Base-by-base conservation (phyloP, 2,888 invertebrate species). In the Epinotia nisella region DNA sequence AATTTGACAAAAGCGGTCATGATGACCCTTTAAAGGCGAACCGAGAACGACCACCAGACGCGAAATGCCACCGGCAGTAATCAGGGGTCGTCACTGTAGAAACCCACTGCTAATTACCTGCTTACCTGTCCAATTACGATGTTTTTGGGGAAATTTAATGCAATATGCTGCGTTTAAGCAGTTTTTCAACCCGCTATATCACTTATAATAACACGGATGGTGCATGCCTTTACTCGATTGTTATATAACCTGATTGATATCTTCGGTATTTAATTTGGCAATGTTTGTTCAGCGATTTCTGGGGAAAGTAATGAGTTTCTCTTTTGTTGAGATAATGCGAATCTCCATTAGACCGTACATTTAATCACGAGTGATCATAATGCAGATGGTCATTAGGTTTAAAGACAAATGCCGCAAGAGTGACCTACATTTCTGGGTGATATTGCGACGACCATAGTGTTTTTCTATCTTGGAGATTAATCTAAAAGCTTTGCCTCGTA, bases 231-330 rank as follows among this genome's bases (percentile, higher is more conserved):
- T 45, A 35, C 45, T 35, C 35, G 62, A 56, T 51, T 64, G 56
- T 71, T 71, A 60, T 24, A 60, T 65, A 71, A 71, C 19, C 60
- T 59, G 72, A 72, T 68, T 62, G 56, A 72, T 73, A 68, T 51
- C 58, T 56, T 35, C 55, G 53, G 29, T 53, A 15, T 21, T 68
- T 68, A 51, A 35, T 51, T 49, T 49, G 21, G 64, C 51, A 41
- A 45, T 68, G 21, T 55, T 70, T 51, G 60, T 45, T 19, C 24
- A 53, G 19, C 41, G 41, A 24, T 53, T 61, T 61, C 41, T 41
- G 49, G 45, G 56, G 67, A 45, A 45, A 41, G 39, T 71, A 53
- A 59, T 60, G 15, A 45, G 29, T 49, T 61, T 61, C 53, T 45
- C 49, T 61, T 72, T 67, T 61, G 61, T 61, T 29, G 19, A 7